Percentiles rank a stretch among this genome's conserved stretches.
These are phyloP conservation scores for Oxytorus armatus DNA, from an alignment of 2,888 invertebrate species.

Conservation along the genomic window DNA sequence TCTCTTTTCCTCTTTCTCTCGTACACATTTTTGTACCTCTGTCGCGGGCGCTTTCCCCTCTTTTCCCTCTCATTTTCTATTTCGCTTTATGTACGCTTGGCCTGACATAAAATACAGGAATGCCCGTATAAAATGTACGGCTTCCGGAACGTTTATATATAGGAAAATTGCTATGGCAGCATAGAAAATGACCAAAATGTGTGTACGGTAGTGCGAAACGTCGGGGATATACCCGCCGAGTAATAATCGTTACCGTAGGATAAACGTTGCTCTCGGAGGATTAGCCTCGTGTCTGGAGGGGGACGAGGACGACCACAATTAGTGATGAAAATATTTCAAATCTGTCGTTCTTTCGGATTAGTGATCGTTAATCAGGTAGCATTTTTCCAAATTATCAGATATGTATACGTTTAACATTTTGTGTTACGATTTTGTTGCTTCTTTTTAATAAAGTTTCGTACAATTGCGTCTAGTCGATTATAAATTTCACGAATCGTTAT, in stretches of 20 bases:
- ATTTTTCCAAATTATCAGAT: conserved; percentile 2
- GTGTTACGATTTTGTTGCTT: too few species aligned
- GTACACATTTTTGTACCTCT: conserved; percentile 5
- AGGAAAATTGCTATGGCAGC: conserved; percentile 1
- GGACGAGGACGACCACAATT: neutral
- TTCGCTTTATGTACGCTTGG: conserved; percentile 51
- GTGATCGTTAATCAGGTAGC: conserved; percentile 42
- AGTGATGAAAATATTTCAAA: conserved; percentile 32
- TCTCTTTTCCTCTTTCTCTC: conserved; percentile 31
- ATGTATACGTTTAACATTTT: too few species aligned
- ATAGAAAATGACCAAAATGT: conserved; percentile 3
- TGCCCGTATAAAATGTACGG: conserved; percentile 46
- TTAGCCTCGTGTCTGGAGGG: neutral
- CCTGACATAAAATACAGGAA: conserved; percentile 61
- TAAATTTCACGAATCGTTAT: too few species aligned
- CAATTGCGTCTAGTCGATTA: too few species aligned
- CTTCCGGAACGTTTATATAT: conserved; percentile 29
- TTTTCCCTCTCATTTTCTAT: conserved; percentile 17
- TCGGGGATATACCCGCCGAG: neutral
- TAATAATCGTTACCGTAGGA: conserved; percentile 48
- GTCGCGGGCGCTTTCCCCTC: conserved; percentile 10
- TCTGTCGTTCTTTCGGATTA: neutral
- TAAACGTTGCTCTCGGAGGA: neutral
- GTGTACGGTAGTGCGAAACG: neutral
- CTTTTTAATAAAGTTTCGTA: too few species aligned